A percentile compares a stretch with the other conserved stretches of the same genome.
Evolutionary conservation across 2,113 vertebrate genomes (phyloP).

Genomic region (Ceyx cyanopectus): DNA sequence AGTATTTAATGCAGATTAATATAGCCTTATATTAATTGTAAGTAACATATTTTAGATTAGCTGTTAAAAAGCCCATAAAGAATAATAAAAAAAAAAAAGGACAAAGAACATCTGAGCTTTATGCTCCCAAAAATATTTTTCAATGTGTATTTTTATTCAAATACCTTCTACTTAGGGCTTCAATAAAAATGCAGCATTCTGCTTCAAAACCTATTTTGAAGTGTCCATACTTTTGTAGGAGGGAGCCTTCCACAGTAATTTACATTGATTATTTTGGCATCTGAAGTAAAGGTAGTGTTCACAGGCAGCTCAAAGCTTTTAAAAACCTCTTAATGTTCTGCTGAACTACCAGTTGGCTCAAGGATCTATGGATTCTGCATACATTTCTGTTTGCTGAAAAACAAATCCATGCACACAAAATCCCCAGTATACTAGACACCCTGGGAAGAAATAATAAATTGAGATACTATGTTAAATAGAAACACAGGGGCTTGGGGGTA

Average conservation of each 20-base stretch:
- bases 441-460: slow-evolving; percentile 59
- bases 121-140: background rate
- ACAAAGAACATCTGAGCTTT: background rate
- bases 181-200: background rate
- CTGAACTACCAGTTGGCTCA: slow-evolving; percentile 40
- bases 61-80: background rate
- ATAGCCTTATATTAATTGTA: background rate
- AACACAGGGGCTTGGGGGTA: slow-evolving; percentile 17
- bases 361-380: background rate
- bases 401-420: slow-evolving; percentile 42
- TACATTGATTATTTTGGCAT: background rate
- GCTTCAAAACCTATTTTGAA: background rate
- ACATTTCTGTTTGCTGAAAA: slow-evolving; percentile 43
- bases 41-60: background rate
- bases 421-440: slow-evolving; percentile 17
- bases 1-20: background rate
- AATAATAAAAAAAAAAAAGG: background rate
- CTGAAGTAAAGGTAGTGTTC: slow-evolving; percentile 10
- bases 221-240: background rate
- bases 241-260: background rate
- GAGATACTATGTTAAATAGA: slow-evolving; percentile 38
- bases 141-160: background rate
- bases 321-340: slow-evolving; percentile 43
- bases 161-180: background rate
- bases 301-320: slow-evolving; percentile 25